A percentile compares a stretch with the other conserved stretches of the same genome.
These are phyloP conservation scores for Sesamia inferens DNA, from an alignment of 2,888 invertebrate genomes.

Conservation along the genomic window DNA sequence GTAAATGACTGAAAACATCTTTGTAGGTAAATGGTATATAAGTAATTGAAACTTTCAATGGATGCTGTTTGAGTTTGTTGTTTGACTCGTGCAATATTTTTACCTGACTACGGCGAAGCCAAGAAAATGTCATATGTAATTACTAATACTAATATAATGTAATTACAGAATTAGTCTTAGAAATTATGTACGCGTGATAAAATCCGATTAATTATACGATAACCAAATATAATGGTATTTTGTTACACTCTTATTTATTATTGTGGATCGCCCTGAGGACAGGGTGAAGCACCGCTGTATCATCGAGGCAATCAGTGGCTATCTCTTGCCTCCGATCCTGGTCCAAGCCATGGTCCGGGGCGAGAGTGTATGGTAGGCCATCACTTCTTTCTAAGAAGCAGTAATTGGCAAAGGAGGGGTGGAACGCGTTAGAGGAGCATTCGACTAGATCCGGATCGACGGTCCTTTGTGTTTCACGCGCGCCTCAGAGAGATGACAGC, in stretches of 20 bases:
- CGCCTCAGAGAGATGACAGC: too few relatives aligned
- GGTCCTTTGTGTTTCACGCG: too few relatives aligned
- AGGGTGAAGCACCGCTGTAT: too few relatives aligned
- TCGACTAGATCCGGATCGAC: too few relatives aligned
- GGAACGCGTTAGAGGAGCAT: too few relatives aligned
- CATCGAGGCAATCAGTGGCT: too few relatives aligned
- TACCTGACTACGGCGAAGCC: not conserved
- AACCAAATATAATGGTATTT: not conserved
- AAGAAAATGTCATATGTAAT: not conserved
- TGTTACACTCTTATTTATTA: not conserved
- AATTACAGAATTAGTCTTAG: not conserved
- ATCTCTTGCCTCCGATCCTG: too few relatives aligned
- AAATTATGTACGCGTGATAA: not conserved
- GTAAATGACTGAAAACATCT: conserved; percentile 17
- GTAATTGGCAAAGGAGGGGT: too few relatives aligned
- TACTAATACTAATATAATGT: not conserved
- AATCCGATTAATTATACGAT: not conserved
- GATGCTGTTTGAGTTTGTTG: not conserved
- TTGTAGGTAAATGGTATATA: conserved; percentile 1
- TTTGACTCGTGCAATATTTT: not conserved
- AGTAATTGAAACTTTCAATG: conserved; percentile 3
- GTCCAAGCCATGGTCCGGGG: too few relatives aligned
- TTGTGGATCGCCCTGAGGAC: too few relatives aligned
- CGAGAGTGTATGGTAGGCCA: too few relatives aligned
- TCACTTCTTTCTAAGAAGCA: too few relatives aligned